Evolutionary conservation across 2,888 invertebrate species (phyloP).

Genomic region (Caradrina kadenii): DNA sequence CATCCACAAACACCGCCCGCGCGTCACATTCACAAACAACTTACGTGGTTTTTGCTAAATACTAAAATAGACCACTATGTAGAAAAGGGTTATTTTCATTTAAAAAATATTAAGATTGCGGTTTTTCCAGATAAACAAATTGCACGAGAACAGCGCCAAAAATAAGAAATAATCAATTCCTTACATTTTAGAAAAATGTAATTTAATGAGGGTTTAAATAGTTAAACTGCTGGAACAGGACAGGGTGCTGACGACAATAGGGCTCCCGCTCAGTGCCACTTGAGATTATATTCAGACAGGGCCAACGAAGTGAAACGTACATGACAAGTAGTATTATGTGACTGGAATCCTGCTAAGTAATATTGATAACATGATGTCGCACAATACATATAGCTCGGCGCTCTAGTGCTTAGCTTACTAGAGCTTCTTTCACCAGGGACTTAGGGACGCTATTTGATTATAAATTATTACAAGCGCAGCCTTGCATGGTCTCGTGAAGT

Average conservation of each 20-base stretch:
- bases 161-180: constrained; percentile 41
- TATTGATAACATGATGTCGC: background rate
- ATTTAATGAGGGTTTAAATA: background rate
- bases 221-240: constrained; percentile 16
- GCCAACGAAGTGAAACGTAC: constrained; percentile 1
- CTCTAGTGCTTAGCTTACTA: constrained; percentile 30
- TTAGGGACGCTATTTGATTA: constrained; percentile 42
- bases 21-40: too few species aligned
- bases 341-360: background rate
- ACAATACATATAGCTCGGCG: background rate
- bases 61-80: too few species aligned
- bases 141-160: constrained; percentile 19
- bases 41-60: too few species aligned
- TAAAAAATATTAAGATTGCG: background rate
- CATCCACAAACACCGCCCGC: too few species aligned
- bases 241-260: constrained; percentile 5
- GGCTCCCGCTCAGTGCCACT: constrained; percentile 24
- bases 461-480: constrained; percentile 31
- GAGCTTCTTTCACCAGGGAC: constrained; percentile 36
- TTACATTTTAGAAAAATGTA: constrained; percentile 45
- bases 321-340: constrained; percentile 4
- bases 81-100: too few species aligned
- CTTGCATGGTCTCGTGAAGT: constrained; percentile 24
- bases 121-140: constrained; percentile 29
- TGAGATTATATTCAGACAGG: constrained; percentile 26